Evolutionary conservation across 2,113 vertebrate genomes (phyloP).

Genomic region (Carassius carassius): DNA sequence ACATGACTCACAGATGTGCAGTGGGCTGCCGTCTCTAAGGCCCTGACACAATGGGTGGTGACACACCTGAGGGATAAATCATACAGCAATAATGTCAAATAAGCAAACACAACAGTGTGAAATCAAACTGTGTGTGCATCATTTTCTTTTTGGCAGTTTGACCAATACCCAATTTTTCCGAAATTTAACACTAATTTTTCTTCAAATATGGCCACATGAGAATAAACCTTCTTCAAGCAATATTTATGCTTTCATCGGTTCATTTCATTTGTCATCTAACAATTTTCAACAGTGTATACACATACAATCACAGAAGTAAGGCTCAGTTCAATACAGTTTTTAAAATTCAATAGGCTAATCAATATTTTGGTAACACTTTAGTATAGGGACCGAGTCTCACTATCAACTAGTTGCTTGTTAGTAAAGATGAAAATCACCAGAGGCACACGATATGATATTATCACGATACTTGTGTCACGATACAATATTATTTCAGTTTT

Average conservation of each 20-base stretch:
- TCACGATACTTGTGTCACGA: too few relatives aligned
- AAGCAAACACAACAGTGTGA: neutral
- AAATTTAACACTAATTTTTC: neutral
- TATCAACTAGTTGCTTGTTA: too few relatives aligned
- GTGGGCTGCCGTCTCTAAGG: slow-evolving; percentile 80
- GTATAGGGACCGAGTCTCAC: too few relatives aligned
- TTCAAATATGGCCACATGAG: neutral
- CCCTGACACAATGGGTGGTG: slow-evolving; percentile 85
- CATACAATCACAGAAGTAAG: too few relatives aligned
- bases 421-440: too few relatives aligned
- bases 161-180: neutral
- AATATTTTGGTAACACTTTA: too few relatives aligned
- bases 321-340: neutral
- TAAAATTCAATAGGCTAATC: too few relatives aligned
- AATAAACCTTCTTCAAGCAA: neutral
- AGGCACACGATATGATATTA: too few relatives aligned
- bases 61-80: slow-evolving; percentile 79
- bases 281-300: neutral
- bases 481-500: too few relatives aligned
- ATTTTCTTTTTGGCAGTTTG: neutral
- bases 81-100: slow-evolving; percentile 6
- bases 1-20: slow-evolving; percentile 87
- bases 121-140: neutral
- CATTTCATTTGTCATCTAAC: neutral
- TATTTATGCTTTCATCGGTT: neutral